Evolutionary conservation across 2,888 invertebrate genomes (phyloP), one percentile per base, ranked within the genome.

Genomic region (Drosophila monieri): DNA sequence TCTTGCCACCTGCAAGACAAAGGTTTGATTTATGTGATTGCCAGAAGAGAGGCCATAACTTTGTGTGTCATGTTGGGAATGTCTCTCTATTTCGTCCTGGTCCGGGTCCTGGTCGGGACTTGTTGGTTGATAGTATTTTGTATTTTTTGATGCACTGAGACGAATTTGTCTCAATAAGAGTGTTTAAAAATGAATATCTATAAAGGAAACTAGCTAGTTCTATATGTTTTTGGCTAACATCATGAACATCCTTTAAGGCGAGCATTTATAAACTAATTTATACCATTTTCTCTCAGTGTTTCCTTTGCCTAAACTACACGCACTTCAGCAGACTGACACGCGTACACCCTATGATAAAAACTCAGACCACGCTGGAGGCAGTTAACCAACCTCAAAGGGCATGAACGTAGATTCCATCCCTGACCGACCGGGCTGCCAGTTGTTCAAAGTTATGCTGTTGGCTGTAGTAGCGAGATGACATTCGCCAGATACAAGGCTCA

Each of bases 401-500:
- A 65, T 64, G 62, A 52, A 30, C 41, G 61, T 49, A 52, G 43
- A 14, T 9, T 25, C 32, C 51, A 49, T 43, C 51, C 47, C 64
- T 30, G 39, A 48, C 32, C 35, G 35, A n/a, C 70, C 55, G 41
- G 55, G 54, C 56, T 61, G 65, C 73, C 76, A 75, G 85, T 77
- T 81, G 85, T 62, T 77, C 62, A 68, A 74, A 86, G 81, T 73
- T 70, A 70, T 74, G 72, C 69, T 72, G 65, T 58, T 55, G 62
- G 58, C 10, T 54, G 54, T 67, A 39, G 71, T 68, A 51, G 76
- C 70, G 77, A 79, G 88, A 88, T 89, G 88, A 88, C 88, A 89
- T 89, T 89, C 77, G 73, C 77, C 80, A 89, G 88, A 88, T 89
- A 83, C 77, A 78, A 66, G 72, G 81, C 88, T 75, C 78, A 87